Conservation (phyloP, 2,888 invertebrate species). For the Apotomis capreana region DNA sequence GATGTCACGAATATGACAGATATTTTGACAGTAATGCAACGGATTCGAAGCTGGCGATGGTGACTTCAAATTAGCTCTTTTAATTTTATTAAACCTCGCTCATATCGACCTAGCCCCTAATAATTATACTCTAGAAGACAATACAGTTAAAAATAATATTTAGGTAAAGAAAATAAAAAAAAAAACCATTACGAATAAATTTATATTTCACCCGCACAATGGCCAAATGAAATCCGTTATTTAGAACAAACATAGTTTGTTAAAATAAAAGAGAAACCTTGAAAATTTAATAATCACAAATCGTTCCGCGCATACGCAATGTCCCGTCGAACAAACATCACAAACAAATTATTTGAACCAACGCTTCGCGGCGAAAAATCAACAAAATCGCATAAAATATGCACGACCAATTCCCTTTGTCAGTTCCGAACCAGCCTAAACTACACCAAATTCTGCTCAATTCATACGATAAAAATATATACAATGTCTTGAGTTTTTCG, state of each 20-base stretch:
- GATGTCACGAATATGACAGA: constrained; percentile 82
- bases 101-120: too few species aligned
- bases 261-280: constrained; percentile 22
- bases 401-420: constrained; percentile 68
- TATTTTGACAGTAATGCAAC: constrained; percentile 83
- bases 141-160: too few species aligned
- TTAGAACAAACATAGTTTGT: constrained; percentile 28
- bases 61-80: constrained; percentile 60
- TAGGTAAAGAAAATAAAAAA: not conserved
- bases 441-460: constrained; percentile 56
- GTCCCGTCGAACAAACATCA: constrained; percentile 56
- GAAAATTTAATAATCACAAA: constrained; percentile 37
- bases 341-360: constrained; percentile 66
- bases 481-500: too few species aligned
- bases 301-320: constrained; percentile 38
- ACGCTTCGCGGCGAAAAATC: constrained; percentile 74
- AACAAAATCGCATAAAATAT: constrained; percentile 72
- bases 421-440: constrained; percentile 56
- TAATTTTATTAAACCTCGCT: constrained; percentile 41
- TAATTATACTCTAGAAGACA: too few species aligned
- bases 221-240: constrained; percentile 2
- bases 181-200: not conserved
- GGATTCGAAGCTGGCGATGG: constrained; percentile 58
- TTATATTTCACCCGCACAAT: not conserved
- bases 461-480: constrained; percentile 47